phyloP scores from a whole-genome alignment of 2,797 vertebrate genomes.

The Garrulus glandarius region DNA sequence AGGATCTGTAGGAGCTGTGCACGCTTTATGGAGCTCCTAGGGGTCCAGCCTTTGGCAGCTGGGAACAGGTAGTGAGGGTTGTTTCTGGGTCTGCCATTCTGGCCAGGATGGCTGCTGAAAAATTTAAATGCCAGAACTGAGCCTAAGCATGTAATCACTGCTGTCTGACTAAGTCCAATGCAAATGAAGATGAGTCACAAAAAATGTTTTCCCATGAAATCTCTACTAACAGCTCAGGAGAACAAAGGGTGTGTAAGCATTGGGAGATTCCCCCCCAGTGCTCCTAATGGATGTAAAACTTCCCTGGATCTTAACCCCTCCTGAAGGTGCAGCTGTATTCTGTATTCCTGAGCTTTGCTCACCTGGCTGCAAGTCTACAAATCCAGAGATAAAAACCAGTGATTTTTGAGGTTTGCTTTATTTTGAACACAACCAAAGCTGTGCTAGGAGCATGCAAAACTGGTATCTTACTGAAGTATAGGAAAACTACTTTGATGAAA shows the following conservation, averaged over 20 bases:
- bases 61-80: neutral
- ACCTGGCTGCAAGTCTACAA: fast-evolving
- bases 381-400: too few species aligned
- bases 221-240: neutral
- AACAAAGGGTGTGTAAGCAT: neutral
- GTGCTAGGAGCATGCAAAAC: neutral
- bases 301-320: fast-evolving
- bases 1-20: neutral
- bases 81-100: neutral
- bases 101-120: neutral
- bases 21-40: fast-evolving
- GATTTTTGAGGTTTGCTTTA: neutral
- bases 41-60: neutral
- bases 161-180: neutral
- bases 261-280: neutral
- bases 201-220: neutral
- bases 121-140: neutral
- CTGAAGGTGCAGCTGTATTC: too few species aligned
- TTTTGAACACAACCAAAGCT: neutral
- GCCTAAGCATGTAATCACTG: neutral
- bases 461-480: neutral
- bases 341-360: neutral
- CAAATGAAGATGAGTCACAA: slow-evolving; percentile 22
- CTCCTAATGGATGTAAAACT: neutral
- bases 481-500: neutral